Conservation (phyloP, 2,888 invertebrate genomes). For the Melinaea menophilus region DNA sequence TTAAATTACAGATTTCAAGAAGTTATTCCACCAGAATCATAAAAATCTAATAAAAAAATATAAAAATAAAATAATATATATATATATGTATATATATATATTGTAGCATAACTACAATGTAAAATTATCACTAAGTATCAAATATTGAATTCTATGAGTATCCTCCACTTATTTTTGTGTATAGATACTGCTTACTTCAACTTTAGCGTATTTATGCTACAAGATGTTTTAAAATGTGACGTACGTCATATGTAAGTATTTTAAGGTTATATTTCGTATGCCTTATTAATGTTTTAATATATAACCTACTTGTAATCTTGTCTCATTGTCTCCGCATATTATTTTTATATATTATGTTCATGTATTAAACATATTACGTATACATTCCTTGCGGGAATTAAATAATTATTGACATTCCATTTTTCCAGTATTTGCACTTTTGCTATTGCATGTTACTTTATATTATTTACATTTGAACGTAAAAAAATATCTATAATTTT, state of each 20-base stretch:
- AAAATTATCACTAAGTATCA: too few species aligned
- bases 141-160: too few species aligned
- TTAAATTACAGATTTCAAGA: too few species aligned
- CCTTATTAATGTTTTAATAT: conserved; percentile 5
- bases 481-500: conserved; percentile 9
- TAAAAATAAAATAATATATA: too few species aligned
- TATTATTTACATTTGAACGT: conserved; percentile 8
- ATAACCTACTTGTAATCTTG: conserved; percentile 3
- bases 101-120: too few species aligned
- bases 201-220: not conserved
- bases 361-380: not conserved
- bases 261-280: conserved; percentile 4
- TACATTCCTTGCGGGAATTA: conserved; percentile 29
- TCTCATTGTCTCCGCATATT: not conserved
- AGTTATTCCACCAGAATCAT: too few species aligned
- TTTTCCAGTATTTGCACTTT: conserved; percentile 26
- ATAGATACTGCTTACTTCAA: too few species aligned
- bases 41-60: too few species aligned
- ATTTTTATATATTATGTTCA: not conserved
- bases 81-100: too few species aligned
- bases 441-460: conserved; percentile 18
- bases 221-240: not conserved
- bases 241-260: not conserved
- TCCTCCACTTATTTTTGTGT: too few species aligned
- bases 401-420: conserved; percentile 31